Base-by-base conservation (phyloP, 2,888 invertebrate genomes). In the Helobdella robusta region DNA sequence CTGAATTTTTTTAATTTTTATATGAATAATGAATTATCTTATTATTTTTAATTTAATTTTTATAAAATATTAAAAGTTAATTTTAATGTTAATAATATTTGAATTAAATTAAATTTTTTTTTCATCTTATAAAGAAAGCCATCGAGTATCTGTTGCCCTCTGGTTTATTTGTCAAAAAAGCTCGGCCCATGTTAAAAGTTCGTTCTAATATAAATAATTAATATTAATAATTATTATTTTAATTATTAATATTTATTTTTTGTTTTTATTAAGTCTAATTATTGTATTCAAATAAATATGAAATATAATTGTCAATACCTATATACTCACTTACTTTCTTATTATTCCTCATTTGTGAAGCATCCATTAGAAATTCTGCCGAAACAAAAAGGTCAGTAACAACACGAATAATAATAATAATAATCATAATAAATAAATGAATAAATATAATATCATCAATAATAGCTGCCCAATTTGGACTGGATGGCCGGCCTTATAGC, bases 81-180 rank as follows among this genome's bases (percentile, higher is more conserved):
- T 48, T 60, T 11, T 18, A 15, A 6, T 48, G 50, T 50, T 18
- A 50, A 18, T 20, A 11, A n/a, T 15, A 20, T n/a, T 52, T 52
- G 52, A 8, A 11, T 20, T 30, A 30, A 8, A 15, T 30, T 6
- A 18, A n/a, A 60, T 15, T 18, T 50, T 62, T 34, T n/a, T 5
- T 34, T 32, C n/a, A 59, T 59, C 20, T 59, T 59, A 3, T 58
- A 20, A 52, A 69, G 89, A 85, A 84, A 76, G 89, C 94, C 2
- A 90, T 98, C 73, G 84, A 85, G 70, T 98, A 98, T 81, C 81
- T 98, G n/a, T 89, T 98, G 74, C 98, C 98, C 4, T 94, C 94
- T 67, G 94, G 92, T 5, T 81, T 98, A 64, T 90, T 84, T 77
- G 89, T 91, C 64, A 85, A 85, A 71, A 84, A 83, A 72, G 93